Base-by-base conservation (phyloP, 2,888 invertebrate species). In the Agrochola macilenta region DNA sequence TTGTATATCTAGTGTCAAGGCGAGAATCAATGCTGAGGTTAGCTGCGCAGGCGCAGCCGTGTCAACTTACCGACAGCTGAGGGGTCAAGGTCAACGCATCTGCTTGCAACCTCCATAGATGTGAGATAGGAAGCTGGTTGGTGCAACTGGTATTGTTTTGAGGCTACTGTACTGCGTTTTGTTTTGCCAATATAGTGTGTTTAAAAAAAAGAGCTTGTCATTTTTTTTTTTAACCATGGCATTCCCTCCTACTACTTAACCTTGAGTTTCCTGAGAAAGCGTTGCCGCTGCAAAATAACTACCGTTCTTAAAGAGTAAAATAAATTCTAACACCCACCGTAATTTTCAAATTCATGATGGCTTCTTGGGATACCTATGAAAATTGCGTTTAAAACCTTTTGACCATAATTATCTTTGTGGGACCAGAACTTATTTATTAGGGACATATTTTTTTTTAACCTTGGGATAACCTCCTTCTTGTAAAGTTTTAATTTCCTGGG, bases 1-100 rank as follows among this genome's bases (percentile, higher is more conserved):
- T 85, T 85, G 74, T 81, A n/a, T 83, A n/a, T 81, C 83, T 85
- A 64, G 76, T 75, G 69, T 83, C 83, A 83, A 83, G 85, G 85
- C 63, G n/a, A 74, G 54, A 52, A 76, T 61, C 73, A 79, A 72
- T 73, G 66, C 82, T 74, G 81, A 76, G 81, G 84, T 69, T 72
- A 72, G 60, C 5, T 71, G 43, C 61, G 78, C 58, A 9, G 30
- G 64, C 61, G 46, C 73, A 69, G 70, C 9, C 52, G 74, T 81
- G 52, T 81, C 71, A 61, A 23, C 23, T 85, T 83, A 66, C 82
- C 26, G 43, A 23, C 39, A n/a, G 52, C 43, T 46, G n/a, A 49
- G 20, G 35, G 64, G 77, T 77, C 57, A 76, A 57, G 76, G 76
- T 76, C 46, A 58, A 75, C 23, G 43, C 81, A 76, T 76, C 76